phyloP scores from a whole-genome alignment of 2,113 vertebrate genomes.

The Channa maculata region DNA sequence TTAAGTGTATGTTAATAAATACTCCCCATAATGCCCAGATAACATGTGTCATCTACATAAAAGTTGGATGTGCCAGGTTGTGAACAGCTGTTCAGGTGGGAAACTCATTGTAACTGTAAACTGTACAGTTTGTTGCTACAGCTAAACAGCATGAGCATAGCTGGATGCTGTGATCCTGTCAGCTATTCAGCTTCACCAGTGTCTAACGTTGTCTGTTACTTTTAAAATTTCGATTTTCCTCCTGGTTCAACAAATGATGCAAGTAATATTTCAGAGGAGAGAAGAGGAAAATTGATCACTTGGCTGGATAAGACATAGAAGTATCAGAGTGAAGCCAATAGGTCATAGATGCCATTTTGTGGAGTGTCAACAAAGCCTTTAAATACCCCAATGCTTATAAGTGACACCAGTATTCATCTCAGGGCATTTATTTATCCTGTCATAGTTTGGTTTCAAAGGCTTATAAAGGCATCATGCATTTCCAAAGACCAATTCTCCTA shows the following conservation, averaged over 20 bases:
- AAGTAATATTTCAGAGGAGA: slow-evolving; percentile 4
- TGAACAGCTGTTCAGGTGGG: neutral
- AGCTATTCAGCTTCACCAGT: neutral
- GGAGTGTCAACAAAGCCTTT: neutral
- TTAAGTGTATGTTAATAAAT: too few species aligned
- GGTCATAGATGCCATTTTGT: too few species aligned
- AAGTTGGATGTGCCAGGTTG: neutral
- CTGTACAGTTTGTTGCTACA: slow-evolving; percentile 9
- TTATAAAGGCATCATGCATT: too few species aligned
- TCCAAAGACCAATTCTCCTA: too few species aligned
- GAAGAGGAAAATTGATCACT: slow-evolving; percentile 19
- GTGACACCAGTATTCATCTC: too few species aligned
- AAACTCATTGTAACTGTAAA: neutral
- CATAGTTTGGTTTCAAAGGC: too few species aligned
- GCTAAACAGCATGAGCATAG: neutral
- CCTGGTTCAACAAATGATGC: slow-evolving; percentile 32
- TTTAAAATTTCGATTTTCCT: slow-evolving; percentile 29
- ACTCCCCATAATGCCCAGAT: too few species aligned
- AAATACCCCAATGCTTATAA: neutral
- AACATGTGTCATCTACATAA: neutral
- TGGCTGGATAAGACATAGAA: slow-evolving; percentile 1
- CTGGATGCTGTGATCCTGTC: too few species aligned
- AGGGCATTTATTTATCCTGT: too few species aligned
- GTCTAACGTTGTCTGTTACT: slow-evolving; percentile 16
- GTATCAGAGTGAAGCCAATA: neutral